Percentiles rank a stretch among this genome's conserved stretches.
Evolutionary conservation across 2,113 vertebrate genomes (phyloP).

Genomic region (Neodon shergylaensis): DNA sequence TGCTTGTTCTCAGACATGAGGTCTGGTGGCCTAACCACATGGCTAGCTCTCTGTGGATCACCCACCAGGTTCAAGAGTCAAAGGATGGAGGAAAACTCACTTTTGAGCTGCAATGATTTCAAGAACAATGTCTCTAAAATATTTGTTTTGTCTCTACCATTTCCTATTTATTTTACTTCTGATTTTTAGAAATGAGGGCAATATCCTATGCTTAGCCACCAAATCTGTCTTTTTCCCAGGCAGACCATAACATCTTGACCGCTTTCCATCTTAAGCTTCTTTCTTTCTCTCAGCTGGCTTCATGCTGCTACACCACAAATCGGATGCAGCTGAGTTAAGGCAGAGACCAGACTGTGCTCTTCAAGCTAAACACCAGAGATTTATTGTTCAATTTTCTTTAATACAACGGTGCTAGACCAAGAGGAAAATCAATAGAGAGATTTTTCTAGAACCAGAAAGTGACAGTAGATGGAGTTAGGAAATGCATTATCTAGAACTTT

Average conservation of each 20-base stretch:
- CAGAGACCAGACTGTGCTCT: not conserved
- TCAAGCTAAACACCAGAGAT: slow-evolving; percentile 14
- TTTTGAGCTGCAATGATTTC: not conserved
- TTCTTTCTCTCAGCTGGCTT: not conserved
- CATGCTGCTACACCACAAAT: not conserved
- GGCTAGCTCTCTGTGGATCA: not conserved
- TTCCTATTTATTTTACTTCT: slow-evolving; percentile 42
- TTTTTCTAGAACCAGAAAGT: slow-evolving; percentile 31
- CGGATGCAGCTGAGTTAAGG: not conserved
- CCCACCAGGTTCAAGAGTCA: not conserved
- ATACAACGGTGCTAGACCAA: not conserved
- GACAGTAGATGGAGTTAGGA: slow-evolving; percentile 41
- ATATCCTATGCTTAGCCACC: not conserved
- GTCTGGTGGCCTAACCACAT: not conserved
- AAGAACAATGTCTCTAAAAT: slow-evolving; percentile 18
- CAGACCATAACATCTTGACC: not conserved
- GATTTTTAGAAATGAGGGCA: slow-evolving; percentile 28
- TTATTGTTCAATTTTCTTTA: slow-evolving; percentile 24
- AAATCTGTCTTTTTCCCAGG: not conserved
- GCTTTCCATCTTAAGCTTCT: not conserved
- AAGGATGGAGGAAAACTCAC: not conserved
- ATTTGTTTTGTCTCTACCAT: slow-evolving; percentile 6
- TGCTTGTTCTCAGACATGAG: not conserved
- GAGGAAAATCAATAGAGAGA: not conserved
- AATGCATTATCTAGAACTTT: slow-evolving; percentile 21